phyloP scores from a whole-genome alignment of 2,797 vertebrate genomes.

The Melanotaenia trifasciata region DNA sequence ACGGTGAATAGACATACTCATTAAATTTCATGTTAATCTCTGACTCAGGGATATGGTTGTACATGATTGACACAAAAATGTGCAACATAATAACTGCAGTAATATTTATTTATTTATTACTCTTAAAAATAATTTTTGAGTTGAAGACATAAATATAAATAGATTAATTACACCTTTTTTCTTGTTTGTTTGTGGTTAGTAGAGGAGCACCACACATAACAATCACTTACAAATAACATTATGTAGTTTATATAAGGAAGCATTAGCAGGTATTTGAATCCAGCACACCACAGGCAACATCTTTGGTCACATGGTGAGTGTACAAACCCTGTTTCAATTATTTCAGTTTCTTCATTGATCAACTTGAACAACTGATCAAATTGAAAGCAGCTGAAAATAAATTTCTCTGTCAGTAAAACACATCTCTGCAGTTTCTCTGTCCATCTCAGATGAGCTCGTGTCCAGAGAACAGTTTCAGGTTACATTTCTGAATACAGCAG shows the following conservation, averaged over 20 bases:
- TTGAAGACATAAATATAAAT: not conserved
- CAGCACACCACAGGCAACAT: not conserved
- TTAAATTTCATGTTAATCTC: slow-evolving; percentile 7
- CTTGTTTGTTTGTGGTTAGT: not conserved
- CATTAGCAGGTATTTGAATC: not conserved
- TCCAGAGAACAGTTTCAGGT: not conserved
- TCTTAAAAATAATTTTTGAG: not conserved
- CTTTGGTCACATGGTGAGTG: not conserved
- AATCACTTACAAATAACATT: not conserved
- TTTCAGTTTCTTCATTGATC: not conserved
- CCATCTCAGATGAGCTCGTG: too few species aligned
- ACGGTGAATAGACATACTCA: not conserved
- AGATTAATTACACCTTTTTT: not conserved
- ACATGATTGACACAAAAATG: not conserved
- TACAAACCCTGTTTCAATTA: not conserved
- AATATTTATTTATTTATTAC: slow-evolving; percentile 2
- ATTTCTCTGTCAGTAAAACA: too few species aligned
- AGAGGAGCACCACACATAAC: not conserved
- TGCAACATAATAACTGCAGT: slow-evolving; percentile 3
- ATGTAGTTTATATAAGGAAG: not conserved
- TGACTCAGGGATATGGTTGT: not conserved
- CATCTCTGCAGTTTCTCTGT: too few species aligned
- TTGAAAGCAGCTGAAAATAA: too few species aligned
- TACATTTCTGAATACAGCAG: too few species aligned
- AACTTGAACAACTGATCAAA: too few species aligned